Evolutionary conservation across 1,140 invertebrate species (phyloP).

Genomic region (Pogonomyrmex barbatus): DNA sequence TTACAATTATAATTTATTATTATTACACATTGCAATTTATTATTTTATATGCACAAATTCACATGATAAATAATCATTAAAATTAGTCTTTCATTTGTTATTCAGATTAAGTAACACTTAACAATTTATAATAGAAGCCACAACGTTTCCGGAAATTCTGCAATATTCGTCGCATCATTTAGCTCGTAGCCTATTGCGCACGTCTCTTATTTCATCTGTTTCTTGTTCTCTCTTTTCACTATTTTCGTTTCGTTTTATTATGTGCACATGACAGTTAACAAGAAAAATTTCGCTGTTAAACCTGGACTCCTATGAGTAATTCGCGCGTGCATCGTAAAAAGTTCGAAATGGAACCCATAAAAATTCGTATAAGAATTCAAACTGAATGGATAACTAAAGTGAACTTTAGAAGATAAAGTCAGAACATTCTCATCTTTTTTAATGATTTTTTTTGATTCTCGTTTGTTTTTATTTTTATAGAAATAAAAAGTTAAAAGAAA

Average conservation of each 20-base stretch:
- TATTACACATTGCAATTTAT: background rate
- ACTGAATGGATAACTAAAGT: slow-evolving; percentile 43
- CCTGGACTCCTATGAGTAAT: slow-evolving; percentile 39
- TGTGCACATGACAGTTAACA: slow-evolving; percentile 46
- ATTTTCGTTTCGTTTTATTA: slow-evolving; percentile 54
- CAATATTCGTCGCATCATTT: background rate
- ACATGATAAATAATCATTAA: background rate
- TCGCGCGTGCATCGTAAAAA: slow-evolving; percentile 44
- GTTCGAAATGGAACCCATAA: slow-evolving; percentile 46
- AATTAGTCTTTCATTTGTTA: background rate
- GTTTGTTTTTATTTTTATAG: background rate
- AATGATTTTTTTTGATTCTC: slow-evolving; percentile 7
- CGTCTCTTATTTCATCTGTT: slow-evolving; percentile 8
- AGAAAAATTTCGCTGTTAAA: slow-evolving; percentile 58
- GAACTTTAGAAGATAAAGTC: slow-evolving; percentile 39
- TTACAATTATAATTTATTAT: background rate
- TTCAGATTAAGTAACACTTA: background rate
- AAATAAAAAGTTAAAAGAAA: background rate
- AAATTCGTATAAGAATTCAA: slow-evolving; percentile 60
- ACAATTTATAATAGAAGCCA: background rate
- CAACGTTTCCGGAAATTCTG: background rate
- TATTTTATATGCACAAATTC: background rate
- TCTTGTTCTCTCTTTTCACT: slow-evolving; percentile 31
- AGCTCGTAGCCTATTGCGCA: background rate
- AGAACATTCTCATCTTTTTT: background rate